Base-by-base conservation (phyloP, 2,888 invertebrate species). In the Lathronympha strigana region DNA sequence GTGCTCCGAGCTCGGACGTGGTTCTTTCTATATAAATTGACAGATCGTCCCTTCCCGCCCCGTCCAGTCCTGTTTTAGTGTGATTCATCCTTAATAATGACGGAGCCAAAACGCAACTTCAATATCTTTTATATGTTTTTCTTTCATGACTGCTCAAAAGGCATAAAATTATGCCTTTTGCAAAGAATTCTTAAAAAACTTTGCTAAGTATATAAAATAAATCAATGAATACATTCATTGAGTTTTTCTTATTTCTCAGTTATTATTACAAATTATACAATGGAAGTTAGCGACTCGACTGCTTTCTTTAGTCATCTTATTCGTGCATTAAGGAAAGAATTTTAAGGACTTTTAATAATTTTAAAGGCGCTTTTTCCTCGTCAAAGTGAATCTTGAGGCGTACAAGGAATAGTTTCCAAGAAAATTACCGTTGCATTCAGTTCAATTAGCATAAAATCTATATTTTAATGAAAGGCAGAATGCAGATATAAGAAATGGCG, bases 331-430 rank as follows among this genome's bases (percentile, higher is more conserved):
- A 69, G 47, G 58, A 53, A 50, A 55, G 55, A 63, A 63, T 66
- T 67, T 66, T 60, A 47, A 63, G 55, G 64, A 62, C 50, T 55
- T 68, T 67, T 66, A 47, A 66, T 60, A 66, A 66, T 66, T 64
- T 67, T 61, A 50, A 69, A 55, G 54, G 55, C 45, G 55, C 47
- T 55, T 45, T 54, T 60, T 67, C 51, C 31, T 31, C 49, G 63
- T 60, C 63, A 54, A 53, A 63, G 47, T 23, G 53, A 63, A 49
- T 63, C 45, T 50, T n/a, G 15, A 45, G 21, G 13, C 19, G 47
- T 25, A 40, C 47, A 17, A 31, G 31, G 21, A 58, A 58, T 45
- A 51, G 36, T 51, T 60, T 47, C 36, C 36, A 28, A 38, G 33
- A 60, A 64, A 53, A 53, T 45, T 11, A 45, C 57, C 28, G 55